Evolutionary conservation across 92 coral and sea anemone species (phyloP).

Genomic region (Parazoanthus darwini): DNA sequence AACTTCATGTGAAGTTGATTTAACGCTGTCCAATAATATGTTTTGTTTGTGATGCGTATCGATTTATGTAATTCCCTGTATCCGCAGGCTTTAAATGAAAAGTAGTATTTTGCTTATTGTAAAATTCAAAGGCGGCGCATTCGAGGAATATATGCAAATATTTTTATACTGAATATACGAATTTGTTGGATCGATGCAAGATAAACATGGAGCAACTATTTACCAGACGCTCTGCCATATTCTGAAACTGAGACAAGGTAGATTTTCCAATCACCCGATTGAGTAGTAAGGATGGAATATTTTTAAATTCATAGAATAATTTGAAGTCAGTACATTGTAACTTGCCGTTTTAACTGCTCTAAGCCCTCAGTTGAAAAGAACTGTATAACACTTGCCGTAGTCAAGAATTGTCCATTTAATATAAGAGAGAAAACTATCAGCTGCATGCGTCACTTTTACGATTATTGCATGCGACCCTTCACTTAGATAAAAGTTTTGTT

Average conservation of each 20-base stretch:
- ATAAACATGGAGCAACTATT: not conserved
- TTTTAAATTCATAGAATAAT: not conserved
- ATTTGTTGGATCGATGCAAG: not conserved
- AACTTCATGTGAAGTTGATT: not conserved
- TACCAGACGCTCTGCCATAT: not conserved
- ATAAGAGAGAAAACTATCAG: no score
- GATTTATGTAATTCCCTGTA: not conserved
- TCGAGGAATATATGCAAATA: not conserved
- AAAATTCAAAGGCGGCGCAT: not conserved
- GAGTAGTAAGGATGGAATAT: not conserved
- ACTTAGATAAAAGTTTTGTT: no score
- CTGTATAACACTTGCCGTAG: not conserved
- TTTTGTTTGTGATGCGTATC: constrained; percentile 14
- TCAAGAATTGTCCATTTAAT: no score
- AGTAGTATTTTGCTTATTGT: not conserved
- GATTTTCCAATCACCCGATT: not conserved
- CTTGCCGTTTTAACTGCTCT: not conserved
- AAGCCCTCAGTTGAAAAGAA: not conserved
- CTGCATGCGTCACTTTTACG: no score
- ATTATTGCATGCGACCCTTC: no score
- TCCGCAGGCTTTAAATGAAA: constrained; percentile 4
- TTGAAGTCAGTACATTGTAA: not conserved
- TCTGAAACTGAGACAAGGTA: not conserved
- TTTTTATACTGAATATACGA: not conserved
- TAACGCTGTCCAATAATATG: not conserved